Conservation (phyloP, 2,888 invertebrate genomes). For the Neoascia interrupta region DNA sequence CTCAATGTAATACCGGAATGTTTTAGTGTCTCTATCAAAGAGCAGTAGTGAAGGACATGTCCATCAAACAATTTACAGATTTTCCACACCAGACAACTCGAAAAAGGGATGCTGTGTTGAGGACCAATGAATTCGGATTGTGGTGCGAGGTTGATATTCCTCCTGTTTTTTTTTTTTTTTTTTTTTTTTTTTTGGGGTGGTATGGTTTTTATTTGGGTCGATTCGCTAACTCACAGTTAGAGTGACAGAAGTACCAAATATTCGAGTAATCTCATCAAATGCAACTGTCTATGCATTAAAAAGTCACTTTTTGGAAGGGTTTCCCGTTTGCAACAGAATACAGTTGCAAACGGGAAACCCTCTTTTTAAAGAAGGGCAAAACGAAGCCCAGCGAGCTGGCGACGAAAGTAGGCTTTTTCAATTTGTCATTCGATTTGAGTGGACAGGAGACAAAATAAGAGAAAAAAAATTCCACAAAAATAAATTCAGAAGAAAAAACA, state of each 20-base stretch:
- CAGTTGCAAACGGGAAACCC: constrained; percentile 23
- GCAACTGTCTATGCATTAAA: constrained; percentile 39
- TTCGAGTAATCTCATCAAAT: constrained; percentile 58
- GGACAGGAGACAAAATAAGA: constrained; percentile 33
- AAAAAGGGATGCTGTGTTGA: constrained; percentile 37
- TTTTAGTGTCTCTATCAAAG: constrained; percentile 59
- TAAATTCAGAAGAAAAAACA: constrained; percentile 23
- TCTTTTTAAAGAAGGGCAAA: constrained; percentile 18
- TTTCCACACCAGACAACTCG: constrained; percentile 58
- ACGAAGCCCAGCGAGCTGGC: constrained; percentile 20
- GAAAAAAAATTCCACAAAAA: constrained; percentile 5
- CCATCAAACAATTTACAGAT: constrained; percentile 64
- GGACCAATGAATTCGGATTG: no score
- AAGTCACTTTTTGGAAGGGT: constrained; percentile 47
- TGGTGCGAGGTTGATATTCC: constrained; percentile 14
- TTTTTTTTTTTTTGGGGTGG: neutral
- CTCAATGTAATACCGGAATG: constrained; percentile 18
- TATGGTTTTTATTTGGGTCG: neutral
- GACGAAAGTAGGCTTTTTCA: constrained; percentile 62
- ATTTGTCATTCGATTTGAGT: constrained; percentile 64
- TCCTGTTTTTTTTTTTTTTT: no score
- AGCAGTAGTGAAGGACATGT: constrained; percentile 46
- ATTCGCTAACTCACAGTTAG: constrained; percentile 38
- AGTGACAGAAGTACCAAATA: constrained; percentile 61
- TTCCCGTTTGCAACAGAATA: constrained; percentile 46